These are phyloP conservation scores for Calyptommatus sinebrachiatus DNA, from an alignment of 2,113 vertebrate species.

Conservation along the genomic window DNA sequence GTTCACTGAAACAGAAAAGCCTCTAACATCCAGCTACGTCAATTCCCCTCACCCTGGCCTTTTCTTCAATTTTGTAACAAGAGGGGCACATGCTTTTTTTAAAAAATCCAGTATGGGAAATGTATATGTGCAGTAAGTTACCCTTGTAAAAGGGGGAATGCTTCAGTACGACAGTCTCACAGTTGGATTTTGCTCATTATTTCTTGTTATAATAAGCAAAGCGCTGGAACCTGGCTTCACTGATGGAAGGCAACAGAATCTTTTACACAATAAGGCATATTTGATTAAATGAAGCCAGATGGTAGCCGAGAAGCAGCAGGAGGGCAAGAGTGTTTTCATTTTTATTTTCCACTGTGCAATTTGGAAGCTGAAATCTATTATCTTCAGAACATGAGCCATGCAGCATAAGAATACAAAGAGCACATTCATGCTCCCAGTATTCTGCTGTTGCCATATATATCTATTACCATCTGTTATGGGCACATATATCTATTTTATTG, in stretches of 20 bases:
- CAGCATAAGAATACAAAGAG: not conserved
- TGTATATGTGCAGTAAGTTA: not conserved
- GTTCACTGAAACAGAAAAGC: not conserved
- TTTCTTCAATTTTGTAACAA: not conserved
- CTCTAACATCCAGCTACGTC: not conserved
- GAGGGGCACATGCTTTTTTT: too few species aligned
- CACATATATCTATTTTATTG: constrained; percentile 9
- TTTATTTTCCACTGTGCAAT: constrained; percentile 5
- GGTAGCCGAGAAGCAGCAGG: not conserved
- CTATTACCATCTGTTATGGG: not conserved
- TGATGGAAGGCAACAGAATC: not conserved
- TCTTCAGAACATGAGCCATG: not conserved
- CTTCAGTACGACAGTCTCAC: not conserved
- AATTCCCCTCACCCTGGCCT: not conserved
- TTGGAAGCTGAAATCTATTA: not conserved
- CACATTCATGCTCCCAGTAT: not conserved
- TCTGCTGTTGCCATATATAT: not conserved
- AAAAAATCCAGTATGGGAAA: not conserved
- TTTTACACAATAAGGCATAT: not conserved
- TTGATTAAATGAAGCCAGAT: constrained; percentile 26
- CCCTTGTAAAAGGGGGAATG: not conserved
- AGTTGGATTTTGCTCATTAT: not conserved
- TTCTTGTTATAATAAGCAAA: constrained; percentile 7
- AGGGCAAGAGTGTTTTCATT: not conserved
- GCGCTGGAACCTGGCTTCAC: not conserved